Evolutionary conservation across 2,113 vertebrate genomes (phyloP).

Genomic region (Vombatus ursinus): DNA sequence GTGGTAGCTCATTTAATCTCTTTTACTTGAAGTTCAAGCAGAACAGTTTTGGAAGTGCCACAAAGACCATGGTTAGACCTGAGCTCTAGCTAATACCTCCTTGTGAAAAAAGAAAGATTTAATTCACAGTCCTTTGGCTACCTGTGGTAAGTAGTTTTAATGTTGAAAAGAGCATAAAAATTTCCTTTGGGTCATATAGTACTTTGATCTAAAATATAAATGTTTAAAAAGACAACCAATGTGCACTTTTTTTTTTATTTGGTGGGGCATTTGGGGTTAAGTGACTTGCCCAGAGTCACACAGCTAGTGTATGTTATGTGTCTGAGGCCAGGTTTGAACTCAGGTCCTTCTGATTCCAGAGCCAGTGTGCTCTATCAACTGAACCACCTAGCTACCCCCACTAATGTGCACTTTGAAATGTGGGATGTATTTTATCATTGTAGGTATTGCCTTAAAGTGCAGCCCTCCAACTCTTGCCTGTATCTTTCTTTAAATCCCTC

Average conservation of each 20-base stretch:
- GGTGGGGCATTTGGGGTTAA: too few species aligned
- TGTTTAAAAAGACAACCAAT: neutral
- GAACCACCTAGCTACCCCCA: too few species aligned
- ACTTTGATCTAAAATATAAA: neutral
- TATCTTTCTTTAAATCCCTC: neutral
- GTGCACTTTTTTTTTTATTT: neutral
- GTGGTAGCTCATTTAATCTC: neutral
- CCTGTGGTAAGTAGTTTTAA: neutral
- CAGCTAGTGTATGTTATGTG: too few species aligned
- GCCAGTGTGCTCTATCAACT: too few species aligned
- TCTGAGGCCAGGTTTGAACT: too few species aligned
- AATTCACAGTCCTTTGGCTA: neutral
- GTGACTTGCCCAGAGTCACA: too few species aligned
- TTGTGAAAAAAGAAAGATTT: neutral
- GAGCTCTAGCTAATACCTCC: neutral
- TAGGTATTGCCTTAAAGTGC: neutral
- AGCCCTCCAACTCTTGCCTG: neutral
- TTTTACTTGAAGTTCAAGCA: neutral
- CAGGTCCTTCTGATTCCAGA: too few species aligned
- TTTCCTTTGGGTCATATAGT: neutral
- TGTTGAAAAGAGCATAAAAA: neutral
- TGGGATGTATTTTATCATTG: neutral
- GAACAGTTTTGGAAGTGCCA: neutral
- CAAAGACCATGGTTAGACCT: neutral
- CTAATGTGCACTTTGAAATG: neutral